Base-by-base conservation (phyloP, 2,888 invertebrate genomes). In the Lamproptera curius region DNA sequence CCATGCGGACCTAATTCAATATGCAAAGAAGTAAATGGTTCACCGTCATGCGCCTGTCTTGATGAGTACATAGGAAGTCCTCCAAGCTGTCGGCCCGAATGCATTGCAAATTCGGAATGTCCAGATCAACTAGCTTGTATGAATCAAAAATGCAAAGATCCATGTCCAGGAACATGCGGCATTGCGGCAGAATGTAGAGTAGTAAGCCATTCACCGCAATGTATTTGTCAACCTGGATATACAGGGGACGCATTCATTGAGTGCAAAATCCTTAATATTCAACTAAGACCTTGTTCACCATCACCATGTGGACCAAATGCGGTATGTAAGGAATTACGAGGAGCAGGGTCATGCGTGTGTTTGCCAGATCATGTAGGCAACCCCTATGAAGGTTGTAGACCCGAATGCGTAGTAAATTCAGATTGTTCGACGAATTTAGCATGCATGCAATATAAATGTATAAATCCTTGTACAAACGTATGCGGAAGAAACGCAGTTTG, bases 341-440 rank as follows among this genome's bases (percentile, higher is more conserved):
- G 90, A 26, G 93, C 92, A 10, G 94, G 93, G 26, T 87, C 87
- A 33, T 94, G 94, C 62, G 89, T 90, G 40, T 94, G 94, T 65
- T 67, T 91, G 35, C 85, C 91, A 3, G 92, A 92, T 65, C 90
- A 92, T 67, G 88, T 92, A 52, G 95, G 95, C 47, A 93, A 94
- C 73, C 94, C 95, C 33, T 94, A 93, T 59, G 92, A 92, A 74
- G 92, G 92, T 20, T 94, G 94, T 70, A 89, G 93, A 41, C 94
- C 94, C 5, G 94, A 94, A 76, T 94, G 94, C 69, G 81, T 91
- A 0, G 78, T 93, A 3, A 94, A 93, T 73, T 91, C 93, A 1
- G 94, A 94, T 63, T 94, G 94, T 70, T 75, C 91, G 2, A 89
- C 90, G 1, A 92, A 92, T 63, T 89, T 90, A 59, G 93, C 94